These are phyloP conservation scores for Mastomys natalensis DNA, from an alignment of 2,113 vertebrate genomes.

Conservation along the genomic window DNA sequence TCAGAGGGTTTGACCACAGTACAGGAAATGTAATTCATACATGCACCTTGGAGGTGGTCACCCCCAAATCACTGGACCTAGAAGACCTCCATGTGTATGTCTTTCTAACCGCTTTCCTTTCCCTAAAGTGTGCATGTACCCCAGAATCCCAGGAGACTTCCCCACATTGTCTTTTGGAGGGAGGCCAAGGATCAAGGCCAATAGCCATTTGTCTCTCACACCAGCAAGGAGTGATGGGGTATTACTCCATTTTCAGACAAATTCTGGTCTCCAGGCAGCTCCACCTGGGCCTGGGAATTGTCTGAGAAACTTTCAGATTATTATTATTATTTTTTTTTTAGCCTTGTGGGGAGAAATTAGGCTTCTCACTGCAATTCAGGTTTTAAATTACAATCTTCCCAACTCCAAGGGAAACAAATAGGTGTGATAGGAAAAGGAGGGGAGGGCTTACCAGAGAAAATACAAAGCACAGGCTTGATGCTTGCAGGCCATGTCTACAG, in stretches of 20 bases:
- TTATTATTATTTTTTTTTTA: background rate
- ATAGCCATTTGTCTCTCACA: rapidly evolving
- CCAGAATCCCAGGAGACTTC: background rate
- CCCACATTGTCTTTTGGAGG: background rate
- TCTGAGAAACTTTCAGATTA: background rate
- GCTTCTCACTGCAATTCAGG: background rate
- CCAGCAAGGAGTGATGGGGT: background rate
- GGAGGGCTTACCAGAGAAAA: background rate
- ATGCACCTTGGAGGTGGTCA: background rate
- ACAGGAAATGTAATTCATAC: too few species aligned
- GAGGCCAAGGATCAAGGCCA: background rate
- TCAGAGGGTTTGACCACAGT: background rate
- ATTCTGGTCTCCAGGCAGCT: background rate
- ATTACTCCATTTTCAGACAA: background rate
- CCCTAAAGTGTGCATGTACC: background rate
- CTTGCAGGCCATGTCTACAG: background rate
- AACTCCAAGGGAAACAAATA: background rate
- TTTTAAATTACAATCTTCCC: background rate
- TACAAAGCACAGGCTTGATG: rapidly evolving
- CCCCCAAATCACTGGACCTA: background rate
- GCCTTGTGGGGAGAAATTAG: background rate
- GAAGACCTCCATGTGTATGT: background rate
- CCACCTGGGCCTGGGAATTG: background rate
- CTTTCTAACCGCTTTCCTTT: background rate
- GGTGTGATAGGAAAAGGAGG: background rate